These are phyloP conservation scores for Masnerella sp. DNA, from an alignment of 2,888 invertebrate species.

Conservation along the genomic window DNA sequence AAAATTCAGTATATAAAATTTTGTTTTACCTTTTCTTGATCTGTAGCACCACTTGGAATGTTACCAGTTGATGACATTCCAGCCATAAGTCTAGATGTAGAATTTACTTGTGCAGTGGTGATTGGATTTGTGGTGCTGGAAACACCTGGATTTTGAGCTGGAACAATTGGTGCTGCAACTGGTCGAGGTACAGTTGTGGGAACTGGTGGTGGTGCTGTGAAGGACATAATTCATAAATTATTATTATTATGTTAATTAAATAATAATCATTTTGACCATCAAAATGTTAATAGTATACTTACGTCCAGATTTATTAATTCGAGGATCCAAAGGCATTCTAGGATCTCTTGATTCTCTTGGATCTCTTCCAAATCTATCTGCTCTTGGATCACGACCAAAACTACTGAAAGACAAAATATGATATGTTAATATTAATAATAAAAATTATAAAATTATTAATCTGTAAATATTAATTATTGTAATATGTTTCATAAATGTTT, in stretches of 20 bases:
- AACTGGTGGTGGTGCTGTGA: slow-evolving; percentile 66
- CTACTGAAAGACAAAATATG: too few relatives aligned
- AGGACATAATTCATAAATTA: slow-evolving; percentile 1
- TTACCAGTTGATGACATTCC: slow-evolving; percentile 81
- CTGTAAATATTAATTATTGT: too few relatives aligned
- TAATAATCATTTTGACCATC: too few relatives aligned
- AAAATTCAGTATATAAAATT: neutral
- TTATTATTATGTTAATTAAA: too few relatives aligned
- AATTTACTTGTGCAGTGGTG: slow-evolving; percentile 75
- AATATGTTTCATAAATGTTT: too few relatives aligned
- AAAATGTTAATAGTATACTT: slow-evolving; percentile 65
- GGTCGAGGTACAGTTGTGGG: slow-evolving; percentile 71
- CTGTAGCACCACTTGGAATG: slow-evolving; percentile 88
- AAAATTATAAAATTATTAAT: slow-evolving; percentile 24
- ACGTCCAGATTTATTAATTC: slow-evolving; percentile 80
- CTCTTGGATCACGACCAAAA: slow-evolving; percentile 73
- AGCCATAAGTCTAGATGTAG: slow-evolving; percentile 79
- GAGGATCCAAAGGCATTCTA: slow-evolving; percentile 84
- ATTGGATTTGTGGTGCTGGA: slow-evolving; percentile 63
- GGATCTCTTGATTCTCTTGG: slow-evolving; percentile 78
- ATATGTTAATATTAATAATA: too few relatives aligned
- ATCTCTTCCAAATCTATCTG: slow-evolving; percentile 74
- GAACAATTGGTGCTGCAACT: slow-evolving; percentile 70
- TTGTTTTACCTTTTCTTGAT: slow-evolving; percentile 90
- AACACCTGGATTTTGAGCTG: slow-evolving; percentile 65